Base-by-base conservation (phyloP, 2,113 vertebrate species). In the Galemys pyrenaicus region DNA sequence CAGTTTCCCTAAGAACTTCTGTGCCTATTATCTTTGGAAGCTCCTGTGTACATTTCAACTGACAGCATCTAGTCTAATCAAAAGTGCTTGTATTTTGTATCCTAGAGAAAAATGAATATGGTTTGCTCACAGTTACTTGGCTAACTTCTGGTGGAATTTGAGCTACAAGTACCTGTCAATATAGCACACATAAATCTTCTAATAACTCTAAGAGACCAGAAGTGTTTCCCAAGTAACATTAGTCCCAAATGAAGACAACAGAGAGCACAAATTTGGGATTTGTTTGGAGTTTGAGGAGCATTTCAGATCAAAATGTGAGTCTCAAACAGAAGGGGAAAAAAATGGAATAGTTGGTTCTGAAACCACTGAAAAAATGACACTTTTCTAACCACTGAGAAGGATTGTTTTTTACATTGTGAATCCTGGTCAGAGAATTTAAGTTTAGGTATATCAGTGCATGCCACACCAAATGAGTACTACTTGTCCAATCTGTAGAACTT, bases 361-460 rank as follows among this genome's bases (percentile, higher is more conserved):
- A 74, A 28, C 2, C 4, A 60, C 49, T 84, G 89, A 80, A 1
- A 58, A 89, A 83, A 81, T 44, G 70, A 44, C 16, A 39, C 16
- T 65, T 80, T 94, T 79, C 67, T 91, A 54, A 81, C 79, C 28
- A 54, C 51, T 81, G n/a, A 3, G 51, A 87, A 85, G 7, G 0
- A 54, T 84, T 37, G 0, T 88, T 93, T 56, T 65, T 56, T 65
- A 77, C n/a, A 30, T 95, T 94, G 19, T 70, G 70, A 75, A 44
- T 39, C 51, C 56, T 90, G 75, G 49, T 41, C 70, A 84, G 87
- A 96, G 71, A 78, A 70, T 86, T 41, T 78, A 39, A 87, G n/a
- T 30, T 41, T 60, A 54, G 75, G 89, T n/a, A 87, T 64, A 37
- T 26, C 91, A 87, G 85, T 41, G 24, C 22, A 19, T 79, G 9